Evolutionary conservation across 2,888 invertebrate genomes (phyloP), one percentile per base, ranked within the genome.

Genomic region (Eledona agricola): DNA sequence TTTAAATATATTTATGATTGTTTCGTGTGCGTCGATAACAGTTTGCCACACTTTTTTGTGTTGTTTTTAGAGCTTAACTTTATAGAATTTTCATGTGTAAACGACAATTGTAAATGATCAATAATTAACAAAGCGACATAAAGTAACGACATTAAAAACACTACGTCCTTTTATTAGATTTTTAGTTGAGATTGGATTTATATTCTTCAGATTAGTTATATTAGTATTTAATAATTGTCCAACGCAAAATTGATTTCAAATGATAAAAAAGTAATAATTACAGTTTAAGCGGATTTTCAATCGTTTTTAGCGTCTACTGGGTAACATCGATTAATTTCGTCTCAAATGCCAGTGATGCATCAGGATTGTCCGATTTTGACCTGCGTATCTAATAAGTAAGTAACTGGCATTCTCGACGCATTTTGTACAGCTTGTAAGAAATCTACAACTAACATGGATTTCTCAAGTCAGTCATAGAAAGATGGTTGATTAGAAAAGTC

Each of bases 401-500:
- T 5, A 19, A 11, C 46, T 54, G 53, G 53, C 53, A 52, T 54
- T 49, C 43, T 49, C 17, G 49, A 49, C 26, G 22, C 23, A n/a
- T n/a, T 26, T 34, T 26, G 28, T 38, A 32, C 37, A 51, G 40
- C 23, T 49, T 50, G 55, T 58, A 58, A 53, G 32, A 58, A 58
- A 58, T 53, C 58, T 58, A 58, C 47, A 12, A 26, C 55, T 58
- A 51, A 52, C 49, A 54, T 51, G 43, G 42, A 53, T 31, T 37
- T 34, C 29, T 37, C 28, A 51, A 49, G 25, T 52, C 58, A 58
- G 59, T 60, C 55, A 59, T 64, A 63, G 63, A 63, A 65, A 64
- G 62, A 60, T 63, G 58, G 60, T 58, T 62, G 53, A 51, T 52
- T 57, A 62, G 58, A 64, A 62, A 60, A 59, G 57, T 59, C 57